Conservation (phyloP, 2,888 invertebrate species). For the Acleris literana region DNA sequence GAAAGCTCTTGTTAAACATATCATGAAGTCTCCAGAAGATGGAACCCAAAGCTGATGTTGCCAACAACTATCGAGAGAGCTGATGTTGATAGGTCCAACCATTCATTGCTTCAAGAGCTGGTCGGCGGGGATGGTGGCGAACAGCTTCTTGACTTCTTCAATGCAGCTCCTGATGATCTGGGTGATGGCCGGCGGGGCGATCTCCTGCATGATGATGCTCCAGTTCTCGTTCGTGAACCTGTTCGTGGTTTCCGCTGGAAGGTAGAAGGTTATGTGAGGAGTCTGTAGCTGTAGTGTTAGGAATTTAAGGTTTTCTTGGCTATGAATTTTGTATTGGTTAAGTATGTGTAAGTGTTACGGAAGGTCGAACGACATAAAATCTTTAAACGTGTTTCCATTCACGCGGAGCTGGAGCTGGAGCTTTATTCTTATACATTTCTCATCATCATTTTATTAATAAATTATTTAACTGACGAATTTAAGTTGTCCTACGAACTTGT, state of each 20-base stretch:
- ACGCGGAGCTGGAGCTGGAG: too few relatives aligned
- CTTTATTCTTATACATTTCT: too few relatives aligned
- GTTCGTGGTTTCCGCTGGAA: constrained; percentile 74
- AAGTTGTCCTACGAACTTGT: too few relatives aligned
- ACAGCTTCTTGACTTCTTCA: constrained; percentile 66
- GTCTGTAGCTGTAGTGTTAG: constrained; percentile 37
- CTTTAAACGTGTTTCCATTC: too few relatives aligned
- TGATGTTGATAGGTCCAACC: constrained; percentile 50
- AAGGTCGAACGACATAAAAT: too few relatives aligned
- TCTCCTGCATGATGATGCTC: constrained; percentile 75
- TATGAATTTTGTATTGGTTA: too few relatives aligned
- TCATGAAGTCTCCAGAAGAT: not conserved
- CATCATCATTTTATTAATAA: too few relatives aligned
- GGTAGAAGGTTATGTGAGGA: constrained; percentile 30
- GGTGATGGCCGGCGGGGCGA: constrained; percentile 72
- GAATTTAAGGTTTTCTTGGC: not conserved
- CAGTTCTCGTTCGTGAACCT: constrained; percentile 77
- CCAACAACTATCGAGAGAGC: not conserved
- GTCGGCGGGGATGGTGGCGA: constrained; percentile 58
- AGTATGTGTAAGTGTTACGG: too few relatives aligned
- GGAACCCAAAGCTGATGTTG: not conserved
- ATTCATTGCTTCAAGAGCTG: constrained; percentile 60
- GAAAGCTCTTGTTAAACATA: too few relatives aligned
- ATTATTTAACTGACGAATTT: too few relatives aligned
- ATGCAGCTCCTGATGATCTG: constrained; percentile 70